Conservation (phyloP, 1,140 invertebrate genomes). For the Micrasema minimum region DNA sequence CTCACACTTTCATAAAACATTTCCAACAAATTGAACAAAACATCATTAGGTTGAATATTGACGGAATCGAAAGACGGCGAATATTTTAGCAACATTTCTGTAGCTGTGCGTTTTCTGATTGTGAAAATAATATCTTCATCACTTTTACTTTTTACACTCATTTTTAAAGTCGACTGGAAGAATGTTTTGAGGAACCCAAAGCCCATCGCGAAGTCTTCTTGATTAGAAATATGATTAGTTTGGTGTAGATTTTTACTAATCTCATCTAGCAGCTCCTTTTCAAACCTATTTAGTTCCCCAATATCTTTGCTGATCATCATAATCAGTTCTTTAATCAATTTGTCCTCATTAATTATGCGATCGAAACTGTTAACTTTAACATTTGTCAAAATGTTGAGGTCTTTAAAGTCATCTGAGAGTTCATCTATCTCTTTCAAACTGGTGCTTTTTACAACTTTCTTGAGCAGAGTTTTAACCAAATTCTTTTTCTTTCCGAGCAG, state of each 20-base stretch:
- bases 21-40: background rate
- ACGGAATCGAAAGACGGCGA: background rate
- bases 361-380: background rate
- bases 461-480: background rate
- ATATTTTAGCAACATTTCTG: background rate
- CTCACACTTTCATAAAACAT: background rate
- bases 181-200: constrained; percentile 9
- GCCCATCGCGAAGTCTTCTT: background rate
- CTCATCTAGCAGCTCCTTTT: background rate
- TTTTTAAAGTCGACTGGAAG: background rate
- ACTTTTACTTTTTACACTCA: background rate
- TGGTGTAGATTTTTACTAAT: background rate
- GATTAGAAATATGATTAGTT: background rate
- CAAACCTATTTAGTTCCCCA: background rate
- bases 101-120: background rate
- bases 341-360: background rate
- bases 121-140: background rate
- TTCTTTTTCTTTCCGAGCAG: constrained; percentile 1
- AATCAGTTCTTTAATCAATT: background rate
- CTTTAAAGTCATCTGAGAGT: background rate
- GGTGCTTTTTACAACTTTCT: background rate
- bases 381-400: background rate
- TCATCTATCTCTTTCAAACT: background rate
- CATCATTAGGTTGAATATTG: background rate
- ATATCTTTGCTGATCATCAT: background rate